Conservation (phyloP, 2,113 vertebrate species). For the Choloepus hoffmanni region DNA sequence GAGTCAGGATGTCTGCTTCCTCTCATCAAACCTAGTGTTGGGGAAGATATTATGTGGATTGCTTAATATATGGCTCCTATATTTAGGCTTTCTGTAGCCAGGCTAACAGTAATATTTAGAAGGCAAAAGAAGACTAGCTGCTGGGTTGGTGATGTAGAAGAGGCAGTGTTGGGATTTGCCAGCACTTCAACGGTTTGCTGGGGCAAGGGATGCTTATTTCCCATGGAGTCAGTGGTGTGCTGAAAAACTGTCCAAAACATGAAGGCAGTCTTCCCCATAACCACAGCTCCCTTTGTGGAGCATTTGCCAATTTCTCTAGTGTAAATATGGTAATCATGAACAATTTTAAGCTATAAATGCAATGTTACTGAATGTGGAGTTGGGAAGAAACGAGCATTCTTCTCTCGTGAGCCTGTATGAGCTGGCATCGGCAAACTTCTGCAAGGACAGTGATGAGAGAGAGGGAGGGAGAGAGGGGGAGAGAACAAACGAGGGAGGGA, state of each 20-base stretch:
- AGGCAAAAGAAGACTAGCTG: background rate
- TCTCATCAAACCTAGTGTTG: background rate
- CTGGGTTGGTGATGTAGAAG: background rate
- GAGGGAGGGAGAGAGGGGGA: accelerated
- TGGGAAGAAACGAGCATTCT: background rate
- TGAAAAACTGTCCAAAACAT: background rate
- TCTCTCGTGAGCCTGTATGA: background rate
- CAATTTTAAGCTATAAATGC: background rate
- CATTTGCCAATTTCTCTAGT: background rate
- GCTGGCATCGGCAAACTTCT: background rate
- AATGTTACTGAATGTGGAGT: background rate
- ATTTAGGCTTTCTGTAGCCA: background rate
- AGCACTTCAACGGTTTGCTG: background rate
- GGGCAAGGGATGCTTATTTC: background rate
- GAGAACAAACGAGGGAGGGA: too few relatives aligned
- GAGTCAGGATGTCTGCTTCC: background rate
- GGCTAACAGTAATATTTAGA: background rate
- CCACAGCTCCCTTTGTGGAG: background rate
- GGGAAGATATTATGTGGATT: background rate
- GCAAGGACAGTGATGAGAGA: background rate
- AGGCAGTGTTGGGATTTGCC: background rate
- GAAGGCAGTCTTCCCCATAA: background rate
- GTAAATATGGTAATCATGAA: background rate
- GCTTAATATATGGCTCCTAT: background rate
- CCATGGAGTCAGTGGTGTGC: background rate